Conservation (phyloP, 2,888 invertebrate genomes). For the Ceramica pisi region DNA sequence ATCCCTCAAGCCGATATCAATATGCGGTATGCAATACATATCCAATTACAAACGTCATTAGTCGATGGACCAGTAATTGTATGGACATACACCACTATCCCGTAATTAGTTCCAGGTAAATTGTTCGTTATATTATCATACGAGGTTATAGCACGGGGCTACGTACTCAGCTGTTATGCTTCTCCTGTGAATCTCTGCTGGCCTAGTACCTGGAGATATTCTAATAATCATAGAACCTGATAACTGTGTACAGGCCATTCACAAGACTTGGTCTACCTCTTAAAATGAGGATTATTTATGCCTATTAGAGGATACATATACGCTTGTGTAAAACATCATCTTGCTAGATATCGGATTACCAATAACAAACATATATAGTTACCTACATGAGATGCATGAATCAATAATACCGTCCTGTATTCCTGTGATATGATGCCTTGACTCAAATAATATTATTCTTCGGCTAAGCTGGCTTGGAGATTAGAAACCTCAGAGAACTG, state of each 20-base stretch:
- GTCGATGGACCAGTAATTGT: slow-evolving; percentile 49
- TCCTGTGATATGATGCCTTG: neutral
- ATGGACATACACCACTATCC: slow-evolving; percentile 45
- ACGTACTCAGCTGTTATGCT: neutral
- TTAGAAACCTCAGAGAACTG: neutral
- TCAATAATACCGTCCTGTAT: neutral
- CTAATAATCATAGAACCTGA: slow-evolving; percentile 11
- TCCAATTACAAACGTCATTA: slow-evolving; percentile 63
- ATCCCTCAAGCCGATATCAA: slow-evolving; percentile 53
- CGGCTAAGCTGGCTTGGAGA: neutral
- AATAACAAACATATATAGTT: neutral
- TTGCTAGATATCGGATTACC: slow-evolving; percentile 14
- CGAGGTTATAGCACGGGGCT: slow-evolving; percentile 8
- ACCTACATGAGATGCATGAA: neutral
- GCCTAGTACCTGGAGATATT: slow-evolving; percentile 15
- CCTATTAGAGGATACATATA: neutral
- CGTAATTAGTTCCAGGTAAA: slow-evolving; percentile 50
- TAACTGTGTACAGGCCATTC: slow-evolving; percentile 9
- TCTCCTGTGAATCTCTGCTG: slow-evolving; percentile 4
- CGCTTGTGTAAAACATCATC: neutral
- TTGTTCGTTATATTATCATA: slow-evolving; percentile 24
- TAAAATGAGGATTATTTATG: neutral
- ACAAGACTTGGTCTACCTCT: neutral
- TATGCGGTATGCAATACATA: slow-evolving; percentile 62
- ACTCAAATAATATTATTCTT: neutral